Percentiles rank a stretch among this genome's conserved stretches.
phyloP scores from a whole-genome alignment of 1,140 invertebrate genomes.

The Caenorhabditis latens region DNA sequence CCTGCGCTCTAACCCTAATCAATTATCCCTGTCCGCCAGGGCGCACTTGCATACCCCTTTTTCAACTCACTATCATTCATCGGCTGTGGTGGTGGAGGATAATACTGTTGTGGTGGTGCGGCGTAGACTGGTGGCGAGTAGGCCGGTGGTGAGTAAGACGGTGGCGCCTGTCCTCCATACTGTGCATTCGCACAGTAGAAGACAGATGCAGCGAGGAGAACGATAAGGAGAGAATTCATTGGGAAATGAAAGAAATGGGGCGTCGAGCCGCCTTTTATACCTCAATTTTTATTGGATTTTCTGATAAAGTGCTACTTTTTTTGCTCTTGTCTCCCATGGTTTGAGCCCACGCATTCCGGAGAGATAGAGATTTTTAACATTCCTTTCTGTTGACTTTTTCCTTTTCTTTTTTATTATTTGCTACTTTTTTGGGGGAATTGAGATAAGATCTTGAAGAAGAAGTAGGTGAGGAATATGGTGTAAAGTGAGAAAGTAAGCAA shows the following conservation, averaged over 20 bases:
- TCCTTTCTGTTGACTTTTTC: no score
- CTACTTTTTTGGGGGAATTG: no score
- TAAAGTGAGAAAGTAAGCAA: not conserved
- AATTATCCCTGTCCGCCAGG: not conserved
- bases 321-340: no score
- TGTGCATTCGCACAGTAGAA: constrained; percentile 16
- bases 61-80: not conserved
- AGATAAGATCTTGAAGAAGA: no score
- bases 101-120: not conserved
- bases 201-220: not conserved
- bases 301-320: no score
- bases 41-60: not conserved
- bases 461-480: no score
- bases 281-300: not conserved
- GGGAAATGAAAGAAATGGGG: not conserved
- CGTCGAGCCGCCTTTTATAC: not conserved
- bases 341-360: no score
- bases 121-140: no score
- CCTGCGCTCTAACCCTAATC: no score
- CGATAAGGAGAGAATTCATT: not conserved
- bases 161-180: constrained; percentile 3
- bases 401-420: no score
- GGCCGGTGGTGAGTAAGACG: not conserved
- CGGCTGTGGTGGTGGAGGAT: not conserved
- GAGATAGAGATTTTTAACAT: no score